These are phyloP conservation scores for Rutpela maculata DNA, from an alignment of 2,888 invertebrate species.

Conservation along the genomic window DNA sequence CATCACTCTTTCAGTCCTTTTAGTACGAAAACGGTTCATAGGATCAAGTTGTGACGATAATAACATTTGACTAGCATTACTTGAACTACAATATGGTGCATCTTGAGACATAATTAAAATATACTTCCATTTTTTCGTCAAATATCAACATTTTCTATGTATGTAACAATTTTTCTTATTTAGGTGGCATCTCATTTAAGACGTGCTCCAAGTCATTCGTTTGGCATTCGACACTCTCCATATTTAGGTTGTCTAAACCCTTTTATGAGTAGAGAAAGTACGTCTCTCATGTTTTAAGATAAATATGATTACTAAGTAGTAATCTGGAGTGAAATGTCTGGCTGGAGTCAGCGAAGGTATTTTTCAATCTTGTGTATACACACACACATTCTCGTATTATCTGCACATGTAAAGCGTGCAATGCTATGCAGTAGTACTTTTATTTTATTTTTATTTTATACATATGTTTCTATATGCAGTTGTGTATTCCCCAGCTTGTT, in stretches of 20 bases:
- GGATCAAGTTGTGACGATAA: too few species aligned
- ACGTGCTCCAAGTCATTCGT: slow-evolving; percentile 83
- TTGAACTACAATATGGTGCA: too few species aligned
- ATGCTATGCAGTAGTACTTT: not conserved
- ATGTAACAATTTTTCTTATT: slow-evolving; percentile 6
- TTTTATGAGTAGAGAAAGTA: slow-evolving; percentile 67
- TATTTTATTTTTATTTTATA: not conserved
- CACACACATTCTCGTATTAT: not conserved
- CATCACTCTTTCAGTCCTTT: too few species aligned
- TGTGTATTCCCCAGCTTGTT: not conserved
- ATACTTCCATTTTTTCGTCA: too few species aligned
- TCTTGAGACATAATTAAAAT: too few species aligned
- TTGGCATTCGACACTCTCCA: slow-evolving; percentile 86
- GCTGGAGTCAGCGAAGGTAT: slow-evolving; percentile 11
- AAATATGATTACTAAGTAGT: not conserved
- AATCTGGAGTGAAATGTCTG: not conserved
- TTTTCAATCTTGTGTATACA: not conserved
- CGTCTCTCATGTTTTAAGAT: slow-evolving; percentile 64
- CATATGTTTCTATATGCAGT: not conserved
- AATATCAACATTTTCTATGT: too few species aligned
- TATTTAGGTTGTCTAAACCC: slow-evolving; percentile 76
- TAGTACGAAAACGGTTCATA: too few species aligned
- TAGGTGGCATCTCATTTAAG: slow-evolving; percentile 35
- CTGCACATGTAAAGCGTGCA: not conserved
- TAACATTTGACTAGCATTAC: too few species aligned